These are phyloP conservation scores for Solenodon paradoxus DNA, from an alignment of 2,113 vertebrate species.

Conservation along the genomic window DNA sequence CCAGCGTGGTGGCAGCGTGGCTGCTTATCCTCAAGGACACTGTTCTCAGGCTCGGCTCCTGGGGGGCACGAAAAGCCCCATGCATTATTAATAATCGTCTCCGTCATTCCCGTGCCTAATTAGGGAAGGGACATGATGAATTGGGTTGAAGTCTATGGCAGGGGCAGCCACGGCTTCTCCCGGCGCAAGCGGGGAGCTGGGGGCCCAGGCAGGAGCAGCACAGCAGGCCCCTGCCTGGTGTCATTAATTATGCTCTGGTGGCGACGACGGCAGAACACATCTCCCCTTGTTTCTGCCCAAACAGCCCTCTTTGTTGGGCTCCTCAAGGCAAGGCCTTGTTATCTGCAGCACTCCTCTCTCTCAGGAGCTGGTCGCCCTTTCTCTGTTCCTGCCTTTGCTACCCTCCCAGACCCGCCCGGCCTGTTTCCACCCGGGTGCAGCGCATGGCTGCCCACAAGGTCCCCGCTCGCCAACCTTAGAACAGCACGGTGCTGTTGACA, in stretches of 20 bases:
- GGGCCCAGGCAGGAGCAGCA: background rate
- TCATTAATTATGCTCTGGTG: background rate
- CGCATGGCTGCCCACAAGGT: fast-evolving
- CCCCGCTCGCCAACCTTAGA: background rate
- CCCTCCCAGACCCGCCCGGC: background rate
- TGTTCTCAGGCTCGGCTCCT: slow-evolving; percentile 5
- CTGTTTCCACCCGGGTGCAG: background rate
- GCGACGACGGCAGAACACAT: background rate
- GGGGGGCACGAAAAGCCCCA: background rate
- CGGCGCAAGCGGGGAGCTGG: background rate
- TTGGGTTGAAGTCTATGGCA: background rate
- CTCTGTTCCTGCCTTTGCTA: background rate
- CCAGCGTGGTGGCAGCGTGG: background rate
- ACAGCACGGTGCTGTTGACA: fast-evolving
- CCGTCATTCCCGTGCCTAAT: slow-evolving; percentile 35
- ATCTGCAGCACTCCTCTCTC: background rate
- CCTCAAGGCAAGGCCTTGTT: background rate
- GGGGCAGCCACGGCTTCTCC: background rate
- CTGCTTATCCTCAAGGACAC: slow-evolving; percentile 28
- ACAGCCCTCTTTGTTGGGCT: background rate
- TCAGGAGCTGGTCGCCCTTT: background rate
- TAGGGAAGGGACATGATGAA: slow-evolving; percentile 52
- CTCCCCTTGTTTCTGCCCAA: background rate
- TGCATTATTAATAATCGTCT: slow-evolving; percentile 56
- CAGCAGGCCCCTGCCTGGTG: background rate